These are phyloP conservation scores for Aquatica leii DNA, from an alignment of 2,888 invertebrate genomes.

Conservation along the genomic window DNA sequence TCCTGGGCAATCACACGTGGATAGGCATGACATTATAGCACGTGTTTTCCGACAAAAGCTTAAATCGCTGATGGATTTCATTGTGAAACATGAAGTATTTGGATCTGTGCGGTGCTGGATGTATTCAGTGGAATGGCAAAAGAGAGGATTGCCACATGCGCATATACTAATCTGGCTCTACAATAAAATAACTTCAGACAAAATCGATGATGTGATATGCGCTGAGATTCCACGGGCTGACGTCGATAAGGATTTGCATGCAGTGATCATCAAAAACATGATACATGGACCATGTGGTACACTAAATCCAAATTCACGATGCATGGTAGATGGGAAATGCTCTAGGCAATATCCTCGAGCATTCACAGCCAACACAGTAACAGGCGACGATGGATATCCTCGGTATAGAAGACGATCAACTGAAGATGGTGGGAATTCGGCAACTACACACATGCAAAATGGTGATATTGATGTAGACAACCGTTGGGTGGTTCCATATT, in stretches of 20 bases:
- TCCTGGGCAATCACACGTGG: constrained; percentile 25
- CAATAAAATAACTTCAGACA: background rate
- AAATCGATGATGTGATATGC: constrained; percentile 48
- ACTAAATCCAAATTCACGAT: too few relatives aligned
- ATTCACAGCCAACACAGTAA: too few relatives aligned
- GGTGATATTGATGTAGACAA: too few relatives aligned
- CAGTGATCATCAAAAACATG: background rate
- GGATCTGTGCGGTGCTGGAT: constrained; percentile 50
- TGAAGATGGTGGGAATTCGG: too few relatives aligned
- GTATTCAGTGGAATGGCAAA: constrained; percentile 28
- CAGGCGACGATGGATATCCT: too few relatives aligned
- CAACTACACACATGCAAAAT: too few relatives aligned
- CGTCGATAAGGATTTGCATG: too few relatives aligned
- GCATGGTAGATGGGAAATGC: background rate
- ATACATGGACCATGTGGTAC: too few relatives aligned
- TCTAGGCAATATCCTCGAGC: too few relatives aligned
- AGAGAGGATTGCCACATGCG: constrained; percentile 45
- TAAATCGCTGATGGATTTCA: constrained; percentile 30
- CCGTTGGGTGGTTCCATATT: too few relatives aligned
- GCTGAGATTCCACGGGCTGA: too few relatives aligned
- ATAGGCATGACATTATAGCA: constrained; percentile 49
- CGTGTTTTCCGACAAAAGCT: constrained; percentile 41
- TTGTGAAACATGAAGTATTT: constrained; percentile 23
- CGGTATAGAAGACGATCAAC: too few relatives aligned
- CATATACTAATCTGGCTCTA: constrained; percentile 48